These are phyloP conservation scores for Colinus virginianus DNA, from an alignment of 2,113 vertebrate species.

Conservation along the genomic window DNA sequence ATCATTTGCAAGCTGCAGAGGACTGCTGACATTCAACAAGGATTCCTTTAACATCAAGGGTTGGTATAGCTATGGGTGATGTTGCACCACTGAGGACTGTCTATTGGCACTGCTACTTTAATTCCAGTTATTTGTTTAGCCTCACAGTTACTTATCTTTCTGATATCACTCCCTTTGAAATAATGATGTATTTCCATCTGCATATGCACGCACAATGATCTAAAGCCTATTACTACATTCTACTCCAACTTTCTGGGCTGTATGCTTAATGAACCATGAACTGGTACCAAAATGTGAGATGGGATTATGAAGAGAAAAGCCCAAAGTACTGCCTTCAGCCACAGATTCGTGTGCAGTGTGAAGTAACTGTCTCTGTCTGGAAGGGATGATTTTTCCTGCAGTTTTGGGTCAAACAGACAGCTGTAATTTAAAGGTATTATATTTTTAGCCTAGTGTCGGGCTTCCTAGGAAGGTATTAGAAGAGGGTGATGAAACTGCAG, in stretches of 20 bases:
- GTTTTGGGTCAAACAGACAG: not conserved
- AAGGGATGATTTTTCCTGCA: not conserved
- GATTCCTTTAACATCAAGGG: not conserved
- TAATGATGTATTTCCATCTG: not conserved
- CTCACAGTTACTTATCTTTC: not conserved
- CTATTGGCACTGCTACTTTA: not conserved
- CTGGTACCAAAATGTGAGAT: not conserved
- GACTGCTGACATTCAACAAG: not conserved
- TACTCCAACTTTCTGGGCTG: not conserved
- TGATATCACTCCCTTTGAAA: not conserved
- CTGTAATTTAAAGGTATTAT: not conserved
- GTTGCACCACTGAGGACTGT: not conserved
- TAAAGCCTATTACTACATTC: not conserved
- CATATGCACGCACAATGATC: not conserved
- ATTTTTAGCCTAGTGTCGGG: not conserved
- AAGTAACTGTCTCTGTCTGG: not conserved
- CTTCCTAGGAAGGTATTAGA: not conserved
- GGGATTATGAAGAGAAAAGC: not conserved
- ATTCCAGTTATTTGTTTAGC: not conserved
- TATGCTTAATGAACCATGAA: not conserved
- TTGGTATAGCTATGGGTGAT: not conserved
- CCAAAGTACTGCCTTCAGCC: not conserved
- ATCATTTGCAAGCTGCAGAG: not conserved
- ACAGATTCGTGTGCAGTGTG: not conserved
- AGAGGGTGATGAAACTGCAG: not conserved